phyloP scores from a whole-genome alignment of 2,113 vertebrate genomes.

The Carlito syrichta region DNA sequence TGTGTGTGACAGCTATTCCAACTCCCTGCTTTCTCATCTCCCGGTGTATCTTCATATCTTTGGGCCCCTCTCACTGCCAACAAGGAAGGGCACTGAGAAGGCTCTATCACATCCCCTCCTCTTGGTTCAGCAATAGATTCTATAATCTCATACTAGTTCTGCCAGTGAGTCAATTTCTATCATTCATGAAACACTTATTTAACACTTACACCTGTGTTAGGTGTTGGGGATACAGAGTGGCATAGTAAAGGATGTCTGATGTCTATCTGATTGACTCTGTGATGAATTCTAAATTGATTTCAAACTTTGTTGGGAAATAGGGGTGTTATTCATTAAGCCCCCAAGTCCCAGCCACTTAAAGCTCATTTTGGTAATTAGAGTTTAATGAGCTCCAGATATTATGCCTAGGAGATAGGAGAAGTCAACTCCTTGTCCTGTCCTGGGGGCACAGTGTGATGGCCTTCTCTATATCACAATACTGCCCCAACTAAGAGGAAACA shows the following conservation, averaged over 20 bases:
- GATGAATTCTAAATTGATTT: neutral
- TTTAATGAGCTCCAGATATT: neutral
- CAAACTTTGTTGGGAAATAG: neutral
- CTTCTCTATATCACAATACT: neutral
- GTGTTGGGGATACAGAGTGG: neutral
- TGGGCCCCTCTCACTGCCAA: neutral
- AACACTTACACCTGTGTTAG: neutral
- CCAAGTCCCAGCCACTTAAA: neutral
- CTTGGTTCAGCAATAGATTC: neutral
- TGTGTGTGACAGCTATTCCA: neutral
- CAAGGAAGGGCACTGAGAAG: neutral
- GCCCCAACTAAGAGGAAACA: neutral
- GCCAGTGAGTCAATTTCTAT: neutral
- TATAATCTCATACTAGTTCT: neutral
- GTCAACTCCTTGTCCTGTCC: neutral
- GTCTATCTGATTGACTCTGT: neutral
- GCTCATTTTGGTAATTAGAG: neutral
- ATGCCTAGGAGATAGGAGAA: neutral
- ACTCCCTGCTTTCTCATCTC: neutral
- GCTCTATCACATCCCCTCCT: neutral
- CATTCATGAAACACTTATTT: neutral
- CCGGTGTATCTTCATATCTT: neutral
- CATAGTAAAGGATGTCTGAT: neutral
- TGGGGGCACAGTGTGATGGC: neutral
- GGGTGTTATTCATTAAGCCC: neutral